A percentile compares a stretch with the other conserved stretches of the same genome.
Conservation (phyloP, 1,140 invertebrate species). For the Hylyphantes graminicola region DNA sequence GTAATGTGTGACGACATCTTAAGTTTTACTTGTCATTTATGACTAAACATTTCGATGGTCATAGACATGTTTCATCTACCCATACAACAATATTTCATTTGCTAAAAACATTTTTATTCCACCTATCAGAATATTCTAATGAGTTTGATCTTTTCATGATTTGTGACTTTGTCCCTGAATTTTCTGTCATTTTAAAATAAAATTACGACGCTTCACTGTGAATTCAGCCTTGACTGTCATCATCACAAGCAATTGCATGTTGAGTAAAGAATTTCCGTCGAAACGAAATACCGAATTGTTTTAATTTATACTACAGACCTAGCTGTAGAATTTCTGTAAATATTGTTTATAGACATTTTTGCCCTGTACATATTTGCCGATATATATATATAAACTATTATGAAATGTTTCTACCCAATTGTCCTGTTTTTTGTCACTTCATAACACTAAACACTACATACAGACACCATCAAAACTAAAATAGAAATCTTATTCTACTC, state of each 20-base stretch:
- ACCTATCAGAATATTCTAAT: too few species aligned
- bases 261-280: constrained; percentile 58
- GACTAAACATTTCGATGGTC: too few species aligned
- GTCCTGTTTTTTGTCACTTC: constrained; percentile 36
- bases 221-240: neutral
- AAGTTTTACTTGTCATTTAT: too few species aligned
- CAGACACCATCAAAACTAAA: too few species aligned
- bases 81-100: too few species aligned
- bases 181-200: neutral
- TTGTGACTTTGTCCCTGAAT: neutral
- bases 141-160: neutral
- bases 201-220: neutral
- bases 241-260: constrained; percentile 5
- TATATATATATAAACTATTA: constrained; percentile 56
- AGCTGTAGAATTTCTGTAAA: constrained; percentile 53
- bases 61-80: too few species aligned
- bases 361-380: constrained; percentile 58
- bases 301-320: constrained; percentile 55
- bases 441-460: neutral
- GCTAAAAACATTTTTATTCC: too few species aligned
- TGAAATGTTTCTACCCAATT: constrained; percentile 59
- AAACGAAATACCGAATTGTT: constrained; percentile 59
- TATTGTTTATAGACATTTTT: constrained; percentile 53
- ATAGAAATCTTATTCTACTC: too few species aligned
- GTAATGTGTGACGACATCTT: too few species aligned